These are phyloP conservation scores for Riptortus pedestris DNA, from an alignment of 1,140 invertebrate genomes.

Conservation along the genomic window DNA sequence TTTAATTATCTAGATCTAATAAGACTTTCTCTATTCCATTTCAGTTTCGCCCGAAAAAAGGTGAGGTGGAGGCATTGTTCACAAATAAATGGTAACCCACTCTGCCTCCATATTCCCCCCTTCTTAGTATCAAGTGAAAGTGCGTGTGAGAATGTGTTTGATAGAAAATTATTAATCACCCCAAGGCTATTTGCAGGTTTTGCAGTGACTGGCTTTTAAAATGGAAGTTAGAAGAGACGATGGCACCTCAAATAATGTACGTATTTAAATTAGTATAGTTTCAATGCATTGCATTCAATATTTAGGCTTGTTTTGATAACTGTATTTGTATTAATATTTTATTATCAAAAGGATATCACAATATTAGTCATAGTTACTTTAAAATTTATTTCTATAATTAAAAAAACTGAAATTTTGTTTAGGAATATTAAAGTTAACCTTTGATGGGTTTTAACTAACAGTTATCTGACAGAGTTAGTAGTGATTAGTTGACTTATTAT, in stretches of 20 bases:
- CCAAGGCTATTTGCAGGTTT: constrained; percentile 47
- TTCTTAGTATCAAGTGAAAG: constrained; percentile 1
- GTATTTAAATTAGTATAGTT: constrained; percentile 25
- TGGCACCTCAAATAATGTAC: constrained; percentile 19
- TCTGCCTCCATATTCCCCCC: neutral
- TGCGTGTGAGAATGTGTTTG: constrained; percentile 39
- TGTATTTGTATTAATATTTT: neutral
- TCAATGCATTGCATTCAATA: constrained; percentile 25
- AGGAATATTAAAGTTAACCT: too few species aligned
- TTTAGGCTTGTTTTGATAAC: neutral
- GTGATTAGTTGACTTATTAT: too few species aligned
- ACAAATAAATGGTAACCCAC: neutral
- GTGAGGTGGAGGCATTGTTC: constrained; percentile 1
- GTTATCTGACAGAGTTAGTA: too few species aligned
- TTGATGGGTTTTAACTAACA: too few species aligned
- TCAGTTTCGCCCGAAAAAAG: constrained; percentile 4
- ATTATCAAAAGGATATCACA: too few species aligned
- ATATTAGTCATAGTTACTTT: too few species aligned
- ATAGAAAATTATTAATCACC: constrained; percentile 46
- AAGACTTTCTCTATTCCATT: constrained; percentile 15
- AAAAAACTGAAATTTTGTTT: too few species aligned
- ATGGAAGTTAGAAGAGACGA: constrained; percentile 19
- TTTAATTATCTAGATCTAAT: constrained; percentile 6
- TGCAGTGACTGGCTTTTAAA: constrained; percentile 8
- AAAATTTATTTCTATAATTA: too few species aligned